Conservation (phyloP, 2,888 invertebrate species). For the Ceratothoa steindachneri region DNA sequence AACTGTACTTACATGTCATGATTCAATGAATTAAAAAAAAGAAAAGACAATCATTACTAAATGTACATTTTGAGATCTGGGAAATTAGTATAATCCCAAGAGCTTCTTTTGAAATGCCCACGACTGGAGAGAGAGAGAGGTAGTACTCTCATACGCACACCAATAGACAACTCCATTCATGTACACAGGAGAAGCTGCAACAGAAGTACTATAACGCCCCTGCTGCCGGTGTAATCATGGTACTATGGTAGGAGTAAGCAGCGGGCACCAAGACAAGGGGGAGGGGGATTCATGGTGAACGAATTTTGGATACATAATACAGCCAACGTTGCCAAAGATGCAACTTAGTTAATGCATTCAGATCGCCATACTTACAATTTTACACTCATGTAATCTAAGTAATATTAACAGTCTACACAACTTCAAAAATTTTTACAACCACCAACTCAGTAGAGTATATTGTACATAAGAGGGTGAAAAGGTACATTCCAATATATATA, state of each 20-base stretch:
- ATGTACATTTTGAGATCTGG: neutral
- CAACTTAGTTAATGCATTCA: neutral
- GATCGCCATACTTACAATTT: neutral
- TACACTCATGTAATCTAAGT: neutral
- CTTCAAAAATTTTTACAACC: neutral
- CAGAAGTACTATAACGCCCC: too few relatives aligned
- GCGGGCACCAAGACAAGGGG: neutral
- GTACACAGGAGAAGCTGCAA: too few relatives aligned
- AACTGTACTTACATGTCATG: neutral
- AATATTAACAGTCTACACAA: neutral
- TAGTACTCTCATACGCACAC: neutral
- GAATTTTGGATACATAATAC: neutral
- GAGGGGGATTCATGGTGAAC: neutral
- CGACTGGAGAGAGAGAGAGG: neutral
- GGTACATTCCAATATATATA: neutral
- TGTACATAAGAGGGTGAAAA: neutral
- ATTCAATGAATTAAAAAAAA: neutral
- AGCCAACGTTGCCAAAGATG: neutral
- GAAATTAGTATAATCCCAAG: neutral
- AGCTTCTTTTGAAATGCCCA: neutral
- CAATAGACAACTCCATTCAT: neutral
- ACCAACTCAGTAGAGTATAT: neutral
- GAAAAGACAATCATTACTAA: neutral
- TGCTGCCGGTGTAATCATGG: too few relatives aligned
- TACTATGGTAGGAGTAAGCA: too few relatives aligned